These are phyloP conservation scores for Spisula solida DNA, from an alignment of 2,888 invertebrate species.

Conservation along the genomic window DNA sequence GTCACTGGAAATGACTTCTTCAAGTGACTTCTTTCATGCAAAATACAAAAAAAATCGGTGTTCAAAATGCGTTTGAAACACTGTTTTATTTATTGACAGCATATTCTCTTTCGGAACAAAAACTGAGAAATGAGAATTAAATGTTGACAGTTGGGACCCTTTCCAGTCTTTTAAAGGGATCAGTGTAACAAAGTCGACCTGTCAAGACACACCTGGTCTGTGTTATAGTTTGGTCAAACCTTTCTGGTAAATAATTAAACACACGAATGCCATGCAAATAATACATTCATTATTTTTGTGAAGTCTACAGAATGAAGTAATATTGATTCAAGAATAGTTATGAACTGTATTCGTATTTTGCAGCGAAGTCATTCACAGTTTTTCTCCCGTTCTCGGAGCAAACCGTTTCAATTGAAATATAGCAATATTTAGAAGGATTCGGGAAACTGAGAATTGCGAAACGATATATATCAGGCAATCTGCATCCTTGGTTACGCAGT, in stretches of 20 bases:
- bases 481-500: neutral
- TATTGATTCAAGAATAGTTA: no score
- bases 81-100: constrained; percentile 14
- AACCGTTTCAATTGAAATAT: neutral
- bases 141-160: constrained; percentile 10
- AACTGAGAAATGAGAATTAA: neutral
- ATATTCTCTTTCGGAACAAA: neutral
- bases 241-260: no score
- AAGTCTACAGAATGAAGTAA: no score
- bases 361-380: no score
- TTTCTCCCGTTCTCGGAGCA: neutral
- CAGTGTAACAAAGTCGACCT: no score
- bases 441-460: neutral
- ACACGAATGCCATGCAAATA: no score
- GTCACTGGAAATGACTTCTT: constrained; percentile 25
- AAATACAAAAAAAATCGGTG: neutral
- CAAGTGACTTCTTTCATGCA: constrained; percentile 20
- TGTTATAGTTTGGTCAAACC: no score
- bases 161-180: neutral
- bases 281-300: no score
- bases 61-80: constrained; percentile 14
- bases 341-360: no score
- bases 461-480: neutral
- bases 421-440: neutral
- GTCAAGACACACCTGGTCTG: no score